These are phyloP conservation scores for Cebidichthys violaceus DNA, from an alignment of 2,113 vertebrate species.

Conservation along the genomic window DNA sequence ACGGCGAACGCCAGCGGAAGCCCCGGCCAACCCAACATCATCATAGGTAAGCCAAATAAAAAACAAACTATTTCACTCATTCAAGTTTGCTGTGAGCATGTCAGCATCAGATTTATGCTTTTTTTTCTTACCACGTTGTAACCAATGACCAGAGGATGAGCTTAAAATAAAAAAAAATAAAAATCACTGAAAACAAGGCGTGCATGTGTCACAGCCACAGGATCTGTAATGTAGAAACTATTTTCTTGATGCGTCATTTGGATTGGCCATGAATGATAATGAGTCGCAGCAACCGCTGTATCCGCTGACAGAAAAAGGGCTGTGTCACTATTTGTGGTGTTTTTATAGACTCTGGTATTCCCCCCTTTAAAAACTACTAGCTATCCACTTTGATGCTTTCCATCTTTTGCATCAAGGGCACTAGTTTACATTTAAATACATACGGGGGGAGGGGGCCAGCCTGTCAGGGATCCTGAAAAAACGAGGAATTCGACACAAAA, in stretches of 20 bases:
- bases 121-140: no score
- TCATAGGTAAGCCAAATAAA: conserved; percentile 76
- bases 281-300: neutral
- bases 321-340: neutral
- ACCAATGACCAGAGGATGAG: neutral
- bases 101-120: neutral
- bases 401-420: neutral
- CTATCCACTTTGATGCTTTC: neutral
- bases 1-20: conserved; percentile 74
- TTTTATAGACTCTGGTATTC: neutral
- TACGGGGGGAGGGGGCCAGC: no score
- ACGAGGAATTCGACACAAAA: no score
- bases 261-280: neutral
- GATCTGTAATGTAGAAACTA: neutral
- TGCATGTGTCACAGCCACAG: neutral
- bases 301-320: neutral
- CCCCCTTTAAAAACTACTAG: neutral
- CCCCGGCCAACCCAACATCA: conserved; percentile 74
- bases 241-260: neutral
- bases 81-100: neutral
- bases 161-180: neutral
- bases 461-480: no score
- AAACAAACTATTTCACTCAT: neutral
- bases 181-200: neutral
- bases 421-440: neutral